Evolutionary conservation across 1,140 invertebrate genomes (phyloP), one percentile per base, ranked within the genome.

Genomic region (Halictus rubicundus): DNA sequence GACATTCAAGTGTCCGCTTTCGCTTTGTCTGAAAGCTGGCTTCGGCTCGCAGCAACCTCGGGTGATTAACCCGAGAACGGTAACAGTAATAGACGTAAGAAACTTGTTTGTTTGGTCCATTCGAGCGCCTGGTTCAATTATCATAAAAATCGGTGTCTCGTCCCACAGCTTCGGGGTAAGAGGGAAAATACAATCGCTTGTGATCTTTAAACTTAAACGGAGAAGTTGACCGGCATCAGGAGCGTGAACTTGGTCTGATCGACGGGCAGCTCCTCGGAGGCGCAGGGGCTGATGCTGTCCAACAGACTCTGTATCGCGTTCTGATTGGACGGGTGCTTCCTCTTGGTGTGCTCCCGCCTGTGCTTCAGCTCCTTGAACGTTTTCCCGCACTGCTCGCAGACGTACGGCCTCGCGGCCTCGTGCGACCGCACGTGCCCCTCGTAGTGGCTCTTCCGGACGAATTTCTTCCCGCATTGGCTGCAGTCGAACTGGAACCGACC

Each of bases 301-400:
- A 93, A 49, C 19, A 93, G 82, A 46, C 84, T 91, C 75, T 93
- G 91, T 66, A 93, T 91, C 6, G 88, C 88, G 70, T 88, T 90
- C 61, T 89, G 86, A 69, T 89, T 90, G 1, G 82, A 80, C 0
- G 91, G 89, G 71, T 93, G 92, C 78, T 93, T 93, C 19, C 91
- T 82, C 70, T 93, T 94, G 19, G 89, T 89, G 32, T 94, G 93
- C 54, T 93, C 92, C 0, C 92, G 87, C 52, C 92, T 88, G 78
- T 93, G 93, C 54, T 93, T 93, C 21, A 92, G 61, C 74, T 93
- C 92, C 66, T 93, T 93, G 64, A 93, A 94, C 0, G 91, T 91
- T 79, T 93, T 92, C 21, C 90, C 92, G 46, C 92, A 93, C 42
- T 92, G 89, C 19, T 93, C 91, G 63, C 92, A 94, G 3, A 91